Evolutionary conservation across 1,140 invertebrate genomes (phyloP).

Genomic region (Rhagoletis pomonella): DNA sequence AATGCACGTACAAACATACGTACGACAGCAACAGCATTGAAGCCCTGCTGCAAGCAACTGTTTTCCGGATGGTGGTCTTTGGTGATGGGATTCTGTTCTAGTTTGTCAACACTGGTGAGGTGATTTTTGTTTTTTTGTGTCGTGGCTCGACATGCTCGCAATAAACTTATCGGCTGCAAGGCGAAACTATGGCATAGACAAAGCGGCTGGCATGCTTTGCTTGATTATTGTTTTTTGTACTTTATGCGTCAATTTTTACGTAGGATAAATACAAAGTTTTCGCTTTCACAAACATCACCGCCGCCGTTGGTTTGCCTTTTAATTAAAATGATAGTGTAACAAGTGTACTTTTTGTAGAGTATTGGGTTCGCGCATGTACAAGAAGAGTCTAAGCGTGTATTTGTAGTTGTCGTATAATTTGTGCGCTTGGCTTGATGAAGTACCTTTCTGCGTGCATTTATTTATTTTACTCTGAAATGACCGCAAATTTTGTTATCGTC

Average conservation of each 20-base stretch:
- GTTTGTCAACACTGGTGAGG: background rate
- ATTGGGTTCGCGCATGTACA: background rate
- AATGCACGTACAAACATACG: too few species aligned
- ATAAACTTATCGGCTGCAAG: background rate
- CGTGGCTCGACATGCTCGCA: background rate
- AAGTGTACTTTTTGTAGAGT: background rate
- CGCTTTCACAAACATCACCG: background rate
- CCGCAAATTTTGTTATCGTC: too few species aligned
- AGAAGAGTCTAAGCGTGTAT: background rate
- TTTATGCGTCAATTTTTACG: background rate
- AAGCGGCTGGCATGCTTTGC: background rate
- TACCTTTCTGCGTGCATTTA: too few species aligned
- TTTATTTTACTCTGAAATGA: too few species aligned
- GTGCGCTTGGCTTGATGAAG: too few species aligned
- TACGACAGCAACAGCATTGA: too few species aligned
- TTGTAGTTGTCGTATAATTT: too few species aligned
- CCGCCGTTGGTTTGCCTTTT: background rate
- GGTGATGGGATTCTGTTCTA: background rate
- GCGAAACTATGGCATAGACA: background rate
- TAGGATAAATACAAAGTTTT: background rate
- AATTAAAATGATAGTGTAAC: conserved; percentile 3
- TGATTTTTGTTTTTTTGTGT: background rate
- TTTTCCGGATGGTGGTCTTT: too few species aligned
- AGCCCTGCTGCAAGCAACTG: too few species aligned
- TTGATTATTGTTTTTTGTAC: background rate